Base-by-base conservation (phyloP, 2,797 vertebrate genomes). In the Schizothorax lantsangensis region DNA sequence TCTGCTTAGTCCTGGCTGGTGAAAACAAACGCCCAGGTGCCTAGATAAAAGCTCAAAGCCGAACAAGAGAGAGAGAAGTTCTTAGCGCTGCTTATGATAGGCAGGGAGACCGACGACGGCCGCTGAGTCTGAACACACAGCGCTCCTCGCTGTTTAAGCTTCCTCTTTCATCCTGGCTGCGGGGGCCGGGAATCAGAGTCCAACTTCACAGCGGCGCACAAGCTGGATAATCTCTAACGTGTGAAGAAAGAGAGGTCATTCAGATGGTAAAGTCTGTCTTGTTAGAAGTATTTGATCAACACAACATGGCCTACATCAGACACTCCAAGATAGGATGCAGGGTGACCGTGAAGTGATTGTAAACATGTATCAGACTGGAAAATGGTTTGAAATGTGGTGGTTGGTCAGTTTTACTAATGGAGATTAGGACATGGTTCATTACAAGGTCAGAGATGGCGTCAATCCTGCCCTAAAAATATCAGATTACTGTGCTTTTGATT, bases 81-180 rank as follows among this genome's bases (percentile, higher is more conserved):
- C 73, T 79, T 82, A 83, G 62, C 49, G 11, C 72, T 74, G 79
- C 71, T 75, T 81, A 81, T 73, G 68, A 75, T 75, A 40, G 74
- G 49, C 52, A 86, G 77, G 40, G n/a, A 84, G 66, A 75, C 23
- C 43, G 40, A 69, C 43, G 30, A 26, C 10, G 6, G 21, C n/a
- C 66, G 14, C 77, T 86, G 85, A 84, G 75, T 85, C 52, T 84
- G 79, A 87, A 77, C 82, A 85, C 75, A 75, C 75, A 64, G 80
- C 33, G 64, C 6, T 86, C 38, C 49, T 69, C 23, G 40, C 68
- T 62, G 72, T 73, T 89, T 86, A 87, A 87, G 79, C 79, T 87
- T 52, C 38, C 54, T 79, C 84, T 88, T 88, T 90, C 81, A 89
- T 88, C 84, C 68, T 81, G 83, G 77, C 88, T 86, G 86, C 40